phyloP scores from a whole-genome alignment of 2,797 vertebrate species.

The Onychomys leucogaster region DNA sequence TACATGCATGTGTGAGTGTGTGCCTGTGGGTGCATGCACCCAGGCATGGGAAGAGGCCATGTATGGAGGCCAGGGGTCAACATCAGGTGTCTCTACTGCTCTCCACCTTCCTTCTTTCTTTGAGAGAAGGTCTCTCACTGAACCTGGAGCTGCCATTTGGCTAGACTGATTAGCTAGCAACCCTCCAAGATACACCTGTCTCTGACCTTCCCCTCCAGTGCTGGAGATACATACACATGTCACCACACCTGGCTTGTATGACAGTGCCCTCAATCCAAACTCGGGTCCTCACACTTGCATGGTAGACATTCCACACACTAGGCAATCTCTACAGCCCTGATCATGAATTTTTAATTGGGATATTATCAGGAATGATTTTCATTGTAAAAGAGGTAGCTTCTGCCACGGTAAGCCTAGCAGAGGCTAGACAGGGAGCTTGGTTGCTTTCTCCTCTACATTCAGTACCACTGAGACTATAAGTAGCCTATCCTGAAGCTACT shows the following conservation, averaged over 20 bases:
- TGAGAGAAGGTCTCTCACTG: neutral
- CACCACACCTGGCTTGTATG: neutral
- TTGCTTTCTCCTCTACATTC: neutral
- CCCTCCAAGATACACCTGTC: neutral
- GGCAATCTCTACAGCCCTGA: neutral
- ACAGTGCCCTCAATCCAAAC: neutral
- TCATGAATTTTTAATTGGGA: neutral
- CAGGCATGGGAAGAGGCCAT: neutral
- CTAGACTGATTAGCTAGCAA: neutral
- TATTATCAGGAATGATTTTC: neutral
- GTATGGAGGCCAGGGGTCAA: neutral
- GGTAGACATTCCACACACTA: too few relatives aligned
- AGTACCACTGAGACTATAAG: neutral
- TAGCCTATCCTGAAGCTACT: neutral
- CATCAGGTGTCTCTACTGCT: neutral
- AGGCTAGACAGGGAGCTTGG: neutral
- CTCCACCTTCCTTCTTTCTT: too few relatives aligned
- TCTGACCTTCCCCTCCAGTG: neutral
- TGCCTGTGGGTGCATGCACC: neutral
- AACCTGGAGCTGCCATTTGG: neutral
- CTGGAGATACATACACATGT: too few relatives aligned
- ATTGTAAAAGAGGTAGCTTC: neutral
- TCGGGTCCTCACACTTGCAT: neutral
- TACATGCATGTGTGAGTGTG: neutral
- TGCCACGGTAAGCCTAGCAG: neutral